Percentiles rank a stretch among this genome's conserved stretches.
These are phyloP conservation scores for Callipepla squamata DNA, from an alignment of 2,113 vertebrate species.

Conservation along the genomic window DNA sequence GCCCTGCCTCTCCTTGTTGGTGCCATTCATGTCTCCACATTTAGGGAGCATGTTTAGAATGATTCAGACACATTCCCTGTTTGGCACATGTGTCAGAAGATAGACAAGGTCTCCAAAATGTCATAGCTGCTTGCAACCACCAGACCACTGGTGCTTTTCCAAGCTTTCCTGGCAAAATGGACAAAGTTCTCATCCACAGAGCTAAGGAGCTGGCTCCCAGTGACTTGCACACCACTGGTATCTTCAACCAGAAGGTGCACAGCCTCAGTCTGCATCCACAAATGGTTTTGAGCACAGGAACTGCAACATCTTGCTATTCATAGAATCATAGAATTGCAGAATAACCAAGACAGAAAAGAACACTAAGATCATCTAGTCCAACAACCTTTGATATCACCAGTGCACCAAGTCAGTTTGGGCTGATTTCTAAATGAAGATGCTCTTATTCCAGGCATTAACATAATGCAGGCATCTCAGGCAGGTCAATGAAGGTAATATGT, in stretches of 20 bases:
- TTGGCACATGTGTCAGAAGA: fast-evolving
- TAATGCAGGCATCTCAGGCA: background rate
- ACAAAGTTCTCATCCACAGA: background rate
- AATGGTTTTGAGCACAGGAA: background rate
- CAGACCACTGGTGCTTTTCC: background rate
- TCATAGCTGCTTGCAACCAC: fast-evolving
- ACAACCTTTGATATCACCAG: background rate
- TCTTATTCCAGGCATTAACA: background rate
- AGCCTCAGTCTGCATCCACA: fast-evolving
- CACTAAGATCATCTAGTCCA: no score
- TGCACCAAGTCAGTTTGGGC: fast-evolving
- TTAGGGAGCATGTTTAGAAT: background rate
- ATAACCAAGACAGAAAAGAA: no score
- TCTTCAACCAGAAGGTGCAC: no score
- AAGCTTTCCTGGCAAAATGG: background rate
- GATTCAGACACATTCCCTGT: background rate
- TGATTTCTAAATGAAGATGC: background rate
- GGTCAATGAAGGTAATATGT: background rate
- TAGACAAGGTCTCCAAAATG: background rate
- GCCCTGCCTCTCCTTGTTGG: background rate
- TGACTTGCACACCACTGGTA: background rate
- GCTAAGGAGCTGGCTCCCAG: background rate
- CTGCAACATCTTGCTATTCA: fast-evolving
- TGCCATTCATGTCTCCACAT: background rate
- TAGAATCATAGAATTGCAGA: no score